Conservation (phyloP, 2,888 invertebrate genomes). For the Junonia oenone region DNA sequence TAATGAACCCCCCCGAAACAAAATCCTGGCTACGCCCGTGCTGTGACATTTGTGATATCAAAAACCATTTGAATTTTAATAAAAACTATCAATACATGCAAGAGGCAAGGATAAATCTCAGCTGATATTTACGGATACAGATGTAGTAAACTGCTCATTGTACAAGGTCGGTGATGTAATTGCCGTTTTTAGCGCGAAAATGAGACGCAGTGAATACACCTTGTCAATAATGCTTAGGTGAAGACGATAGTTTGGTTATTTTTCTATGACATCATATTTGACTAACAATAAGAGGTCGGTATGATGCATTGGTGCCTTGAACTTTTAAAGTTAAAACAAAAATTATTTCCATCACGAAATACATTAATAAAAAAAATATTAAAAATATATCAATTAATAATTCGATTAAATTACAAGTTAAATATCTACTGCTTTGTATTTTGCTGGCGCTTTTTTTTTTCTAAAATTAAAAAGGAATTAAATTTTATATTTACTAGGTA, state of each 20-base stretch:
- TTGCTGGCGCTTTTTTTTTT: too few species aligned
- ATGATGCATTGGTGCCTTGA: conserved; percentile 7
- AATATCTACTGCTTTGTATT: too few species aligned
- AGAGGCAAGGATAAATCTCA: conserved; percentile 42
- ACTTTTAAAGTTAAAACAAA: conserved; percentile 29
- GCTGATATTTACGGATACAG: conserved; percentile 55
- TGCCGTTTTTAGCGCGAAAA: conserved; percentile 65
- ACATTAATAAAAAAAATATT: neutral
- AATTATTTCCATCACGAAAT: too few species aligned
- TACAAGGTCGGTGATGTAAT: conserved; percentile 76
- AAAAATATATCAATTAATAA: too few species aligned
- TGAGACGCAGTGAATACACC: conserved; percentile 42
- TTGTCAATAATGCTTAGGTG: conserved; percentile 32
- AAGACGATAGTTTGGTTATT: conserved; percentile 46
- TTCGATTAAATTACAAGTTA: too few species aligned
- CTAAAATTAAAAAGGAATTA: too few species aligned
- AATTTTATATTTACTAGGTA: too few species aligned
- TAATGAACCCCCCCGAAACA: too few species aligned
- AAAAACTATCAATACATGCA: neutral
- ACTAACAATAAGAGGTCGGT: too few species aligned
- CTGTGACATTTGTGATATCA: too few species aligned
- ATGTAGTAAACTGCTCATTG: conserved; percentile 46
- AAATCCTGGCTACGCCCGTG: too few species aligned
- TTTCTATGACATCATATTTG: conserved; percentile 59
- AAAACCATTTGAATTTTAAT: neutral